Conservation (phyloP, 1,140 invertebrate species). For the Nephila pilipes region DNA sequence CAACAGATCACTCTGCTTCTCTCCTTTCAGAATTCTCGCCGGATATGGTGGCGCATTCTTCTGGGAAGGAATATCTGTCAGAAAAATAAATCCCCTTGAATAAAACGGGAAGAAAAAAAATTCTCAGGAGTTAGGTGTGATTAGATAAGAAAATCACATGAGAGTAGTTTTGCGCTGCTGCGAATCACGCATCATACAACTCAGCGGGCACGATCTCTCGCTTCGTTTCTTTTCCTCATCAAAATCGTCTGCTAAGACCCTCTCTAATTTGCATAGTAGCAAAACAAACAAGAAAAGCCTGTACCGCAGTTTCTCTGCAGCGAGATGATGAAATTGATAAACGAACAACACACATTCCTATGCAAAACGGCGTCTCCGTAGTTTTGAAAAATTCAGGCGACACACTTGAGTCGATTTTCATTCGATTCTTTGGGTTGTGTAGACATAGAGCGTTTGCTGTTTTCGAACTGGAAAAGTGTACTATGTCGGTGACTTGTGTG, state of each 20-base stretch:
- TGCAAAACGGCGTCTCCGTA: conserved; percentile 7
- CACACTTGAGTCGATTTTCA: background rate
- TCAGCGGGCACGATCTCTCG: background rate
- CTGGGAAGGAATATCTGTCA: background rate
- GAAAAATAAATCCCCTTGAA: background rate
- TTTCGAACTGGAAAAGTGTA: background rate
- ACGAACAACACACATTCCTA: background rate
- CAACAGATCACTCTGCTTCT: too few species aligned
- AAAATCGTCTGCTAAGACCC: background rate
- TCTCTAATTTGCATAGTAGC: background rate
- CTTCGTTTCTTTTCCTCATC: background rate
- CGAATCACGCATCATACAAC: conserved; percentile 3
- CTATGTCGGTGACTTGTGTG: conserved; percentile 21
- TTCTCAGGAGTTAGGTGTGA: background rate
- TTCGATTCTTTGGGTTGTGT: background rate
- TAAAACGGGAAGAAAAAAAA: background rate
- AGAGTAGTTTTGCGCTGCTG: background rate
- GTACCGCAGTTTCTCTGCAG: background rate
- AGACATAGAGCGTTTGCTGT: background rate
- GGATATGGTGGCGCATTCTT: background rate
- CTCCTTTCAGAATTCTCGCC: background rate
- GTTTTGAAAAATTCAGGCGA: background rate
- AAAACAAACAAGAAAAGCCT: background rate
- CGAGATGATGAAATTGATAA: background rate
- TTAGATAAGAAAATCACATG: background rate